Conservation (phyloP, 2,797 vertebrate genomes). For the Centroberyx gerrardi region DNA sequence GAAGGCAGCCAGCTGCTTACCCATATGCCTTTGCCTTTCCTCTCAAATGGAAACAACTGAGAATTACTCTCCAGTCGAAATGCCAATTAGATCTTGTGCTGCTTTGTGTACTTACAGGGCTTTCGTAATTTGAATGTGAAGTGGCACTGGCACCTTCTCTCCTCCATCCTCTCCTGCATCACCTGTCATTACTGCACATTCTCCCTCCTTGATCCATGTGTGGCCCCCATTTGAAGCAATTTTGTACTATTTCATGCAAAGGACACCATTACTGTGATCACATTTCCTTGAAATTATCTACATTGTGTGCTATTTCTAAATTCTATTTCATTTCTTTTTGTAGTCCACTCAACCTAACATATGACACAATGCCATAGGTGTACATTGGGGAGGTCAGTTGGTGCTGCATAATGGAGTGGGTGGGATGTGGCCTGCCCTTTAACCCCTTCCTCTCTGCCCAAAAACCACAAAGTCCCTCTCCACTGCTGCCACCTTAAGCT, state of each 20-base stretch:
- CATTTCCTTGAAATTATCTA: conserved; percentile 5
- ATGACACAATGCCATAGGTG: conserved; percentile 23
- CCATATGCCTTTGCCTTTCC: conserved; percentile 50
- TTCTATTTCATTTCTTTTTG: background rate
- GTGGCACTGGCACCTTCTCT: conserved; percentile 35
- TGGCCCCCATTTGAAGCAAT: conserved; percentile 19
- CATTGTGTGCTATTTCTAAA: background rate
- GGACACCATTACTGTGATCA: too few relatives aligned
- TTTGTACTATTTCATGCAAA: conserved; percentile 11
- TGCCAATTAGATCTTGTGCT: conserved; percentile 23
- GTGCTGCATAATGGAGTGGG: background rate
- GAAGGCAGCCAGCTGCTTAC: conserved; percentile 61
- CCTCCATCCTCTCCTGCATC: conserved; percentile 27
- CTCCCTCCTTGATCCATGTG: conserved; percentile 18
- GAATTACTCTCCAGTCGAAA: conserved; percentile 43
- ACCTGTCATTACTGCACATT: conserved; percentile 45
- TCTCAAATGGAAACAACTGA: conserved; percentile 37
- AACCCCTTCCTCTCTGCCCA: conserved; percentile 49
- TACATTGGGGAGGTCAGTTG: background rate
- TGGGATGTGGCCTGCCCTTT: background rate
- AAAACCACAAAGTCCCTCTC: conserved; percentile 77
- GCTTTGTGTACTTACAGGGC: conserved; percentile 27
- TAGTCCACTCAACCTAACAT: conserved; percentile 20
- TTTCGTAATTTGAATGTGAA: conserved; percentile 50
- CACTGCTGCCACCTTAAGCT: conserved; percentile 50